phyloP scores from a whole-genome alignment of 1,140 invertebrate species.

The Campodea augens region DNA sequence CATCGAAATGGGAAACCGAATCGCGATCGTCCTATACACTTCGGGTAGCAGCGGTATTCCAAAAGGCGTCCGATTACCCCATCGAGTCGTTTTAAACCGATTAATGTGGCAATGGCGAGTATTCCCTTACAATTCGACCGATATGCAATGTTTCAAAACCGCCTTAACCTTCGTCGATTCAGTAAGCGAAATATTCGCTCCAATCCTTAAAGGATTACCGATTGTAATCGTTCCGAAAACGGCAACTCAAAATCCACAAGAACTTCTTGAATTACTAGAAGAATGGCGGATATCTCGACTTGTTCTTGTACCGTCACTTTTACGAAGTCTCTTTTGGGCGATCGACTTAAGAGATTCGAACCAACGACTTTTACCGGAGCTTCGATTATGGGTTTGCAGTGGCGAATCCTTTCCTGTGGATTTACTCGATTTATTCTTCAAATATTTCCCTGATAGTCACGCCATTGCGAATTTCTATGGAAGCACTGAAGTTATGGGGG shows the following conservation, averaged over 20 bases:
- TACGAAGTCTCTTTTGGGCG: constrained; percentile 41
- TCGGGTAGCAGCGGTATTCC: constrained; percentile 83
- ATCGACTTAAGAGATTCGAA: neutral
- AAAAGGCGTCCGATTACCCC: constrained; percentile 73
- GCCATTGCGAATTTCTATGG: constrained; percentile 70
- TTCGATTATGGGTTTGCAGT: constrained; percentile 63
- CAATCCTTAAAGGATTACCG: constrained; percentile 43
- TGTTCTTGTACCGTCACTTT: constrained; percentile 60
- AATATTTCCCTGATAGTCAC: constrained; percentile 37
- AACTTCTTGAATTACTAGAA: constrained; percentile 41
- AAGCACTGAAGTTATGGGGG: constrained; percentile 70
- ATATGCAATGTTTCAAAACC: constrained; percentile 53
- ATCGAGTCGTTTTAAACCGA: constrained; percentile 56
- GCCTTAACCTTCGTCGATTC: constrained; percentile 76
- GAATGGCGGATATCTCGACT: constrained; percentile 51
- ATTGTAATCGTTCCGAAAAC: constrained; percentile 48
- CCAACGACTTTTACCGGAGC: constrained; percentile 25
- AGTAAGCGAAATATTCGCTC: constrained; percentile 65
- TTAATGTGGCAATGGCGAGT: constrained; percentile 64
- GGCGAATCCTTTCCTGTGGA: constrained; percentile 49
- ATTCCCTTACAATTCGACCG: constrained; percentile 49
- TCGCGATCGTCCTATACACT: constrained; percentile 69
- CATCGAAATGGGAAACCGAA: constrained; percentile 4
- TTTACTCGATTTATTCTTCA: constrained; percentile 49
- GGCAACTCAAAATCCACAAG: constrained; percentile 51